Conservation (phyloP, 2,888 invertebrate genomes). For the Anthrax anthrax region DNA sequence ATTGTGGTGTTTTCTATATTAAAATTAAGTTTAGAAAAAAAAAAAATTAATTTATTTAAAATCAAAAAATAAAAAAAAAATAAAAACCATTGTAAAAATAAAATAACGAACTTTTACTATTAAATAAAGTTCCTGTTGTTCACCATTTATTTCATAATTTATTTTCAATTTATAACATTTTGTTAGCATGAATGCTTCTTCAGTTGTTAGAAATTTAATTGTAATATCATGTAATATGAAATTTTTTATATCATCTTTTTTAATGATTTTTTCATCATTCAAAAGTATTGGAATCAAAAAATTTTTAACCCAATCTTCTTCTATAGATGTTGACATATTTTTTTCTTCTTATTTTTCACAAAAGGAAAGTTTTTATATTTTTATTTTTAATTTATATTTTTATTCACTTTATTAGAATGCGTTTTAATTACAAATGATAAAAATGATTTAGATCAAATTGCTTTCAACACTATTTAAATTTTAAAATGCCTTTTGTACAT, state of each 20-base stretch:
- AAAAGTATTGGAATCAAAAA: constrained; percentile 10
- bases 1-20: constrained; percentile 27
- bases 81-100: background rate
- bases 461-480: too few species aligned
- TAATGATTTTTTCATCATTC: constrained; percentile 6
- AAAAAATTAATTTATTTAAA: too few species aligned
- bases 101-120: constrained; percentile 23
- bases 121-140: constrained; percentile 12
- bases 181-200: constrained; percentile 27
- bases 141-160: constrained; percentile 15
- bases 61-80: background rate
- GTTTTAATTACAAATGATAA: too few species aligned
- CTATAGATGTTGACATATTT: background rate
- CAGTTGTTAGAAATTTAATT: constrained; percentile 18
- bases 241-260: background rate
- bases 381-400: too few species aligned
- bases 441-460: too few species aligned
- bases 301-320: constrained; percentile 11
- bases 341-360: background rate
- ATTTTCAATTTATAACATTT: constrained; percentile 22
- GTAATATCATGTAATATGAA: constrained; percentile 16
- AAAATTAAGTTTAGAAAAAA: constrained; percentile 6
- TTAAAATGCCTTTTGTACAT: too few species aligned
- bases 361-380: too few species aligned
- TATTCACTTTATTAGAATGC: too few species aligned